Evolutionary conservation across 2,888 invertebrate species (phyloP), one percentile per base, ranked within the genome.

Genomic region (Cantharis rustica): DNA sequence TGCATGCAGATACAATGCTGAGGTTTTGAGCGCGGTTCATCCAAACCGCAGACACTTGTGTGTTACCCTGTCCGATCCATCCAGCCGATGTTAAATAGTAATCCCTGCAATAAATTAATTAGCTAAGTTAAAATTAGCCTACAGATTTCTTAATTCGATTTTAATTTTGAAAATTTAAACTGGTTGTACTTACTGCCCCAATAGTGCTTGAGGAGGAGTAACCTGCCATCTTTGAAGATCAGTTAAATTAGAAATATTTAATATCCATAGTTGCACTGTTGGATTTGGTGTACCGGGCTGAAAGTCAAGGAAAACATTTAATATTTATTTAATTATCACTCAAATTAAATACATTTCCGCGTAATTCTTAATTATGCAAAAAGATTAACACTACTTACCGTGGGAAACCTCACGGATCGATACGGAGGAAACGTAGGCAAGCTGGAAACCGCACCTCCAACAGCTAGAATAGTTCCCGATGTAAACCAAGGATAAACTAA

Each of bases 11-110:
- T 83, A 98, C 93, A 79, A 97, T 92, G 83, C 96, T 95, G 81
- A 95, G 91, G 88, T 98, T 98, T 89, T 98, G 98, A 66, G 95
- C 94, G 83, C 98, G 92, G 88, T 96, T 96, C 92, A 97, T 94
- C 96, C 97, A 98, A 75, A 97, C 95, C 70, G 95, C 94, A 71
- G 95, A 93, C 81, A 98, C 92, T 86, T 95, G 93, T 79, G 91
- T 91, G 88, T 95, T 94, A 84, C 92, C 92, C 85, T 92, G 92
- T 84, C 94, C 93, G 84, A 96, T 93, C 98, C 98, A 98, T 80
- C 94, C 93, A 78, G 96, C 96, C 83, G 96, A 95, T 87, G 96
- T 96, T 87, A 98, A 90, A 90, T 98, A 98, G 90, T 94, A 95
- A 86, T 98, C 97, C 89, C 96, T 97, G 89, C 62, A 89, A 87